Conservation (phyloP, 2,888 invertebrate species). For the Lochmaea capreae region DNA sequence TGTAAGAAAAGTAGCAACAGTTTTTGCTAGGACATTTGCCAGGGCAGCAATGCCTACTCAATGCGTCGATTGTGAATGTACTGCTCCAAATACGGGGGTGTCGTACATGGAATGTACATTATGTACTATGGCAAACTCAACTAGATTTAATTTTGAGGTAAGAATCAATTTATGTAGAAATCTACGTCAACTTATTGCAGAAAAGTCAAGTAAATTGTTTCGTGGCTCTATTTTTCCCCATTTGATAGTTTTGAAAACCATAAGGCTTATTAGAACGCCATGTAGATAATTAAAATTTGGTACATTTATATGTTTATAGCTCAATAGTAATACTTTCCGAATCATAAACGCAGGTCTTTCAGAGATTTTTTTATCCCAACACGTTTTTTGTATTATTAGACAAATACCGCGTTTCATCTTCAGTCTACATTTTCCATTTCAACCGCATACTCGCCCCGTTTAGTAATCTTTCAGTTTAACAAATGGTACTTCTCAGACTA, state of each 20-base stretch:
- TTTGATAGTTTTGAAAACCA: no score
- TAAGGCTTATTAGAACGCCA: no score
- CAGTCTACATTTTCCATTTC: conserved; percentile 49
- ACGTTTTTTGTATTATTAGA: conserved; percentile 35
- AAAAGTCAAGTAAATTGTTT: no score
- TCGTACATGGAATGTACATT: conserved; percentile 76
- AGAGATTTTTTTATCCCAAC: conserved; percentile 26
- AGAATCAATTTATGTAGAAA: conserved; percentile 25
- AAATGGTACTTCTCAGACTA: conserved; percentile 59
- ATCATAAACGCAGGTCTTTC: neutral
- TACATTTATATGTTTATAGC: neutral
- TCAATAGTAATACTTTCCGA: neutral
- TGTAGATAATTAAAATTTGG: neutral
- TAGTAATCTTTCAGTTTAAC: conserved; percentile 60
- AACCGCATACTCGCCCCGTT: conserved; percentile 57
- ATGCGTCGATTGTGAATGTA: conserved; percentile 78
- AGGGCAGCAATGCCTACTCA: conserved; percentile 70
- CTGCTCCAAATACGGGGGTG: conserved; percentile 74
- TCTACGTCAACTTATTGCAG: no score
- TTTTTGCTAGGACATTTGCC: conserved; percentile 76
- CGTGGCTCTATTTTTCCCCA: no score
- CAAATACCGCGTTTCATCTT: conserved; percentile 40
- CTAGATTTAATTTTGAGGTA: conserved; percentile 49
- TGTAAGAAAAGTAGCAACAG: conserved; percentile 73
- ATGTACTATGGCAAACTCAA: conserved; percentile 61